phyloP scores from a whole-genome alignment of 2,888 invertebrate species.

The Epinotia nisella region DNA sequence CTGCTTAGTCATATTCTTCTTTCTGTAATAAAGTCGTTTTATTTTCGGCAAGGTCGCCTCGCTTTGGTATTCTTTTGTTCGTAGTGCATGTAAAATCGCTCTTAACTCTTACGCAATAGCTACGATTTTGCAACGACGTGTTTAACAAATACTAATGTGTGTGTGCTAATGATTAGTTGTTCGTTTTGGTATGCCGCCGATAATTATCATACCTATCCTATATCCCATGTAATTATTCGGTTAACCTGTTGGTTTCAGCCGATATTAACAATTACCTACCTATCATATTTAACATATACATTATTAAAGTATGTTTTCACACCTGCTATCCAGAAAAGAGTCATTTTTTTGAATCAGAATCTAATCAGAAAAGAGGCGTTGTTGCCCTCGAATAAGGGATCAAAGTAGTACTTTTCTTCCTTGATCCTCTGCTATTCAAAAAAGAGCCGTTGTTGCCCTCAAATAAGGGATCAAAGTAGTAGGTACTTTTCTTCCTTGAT shows the following conservation, averaged over 20 bases:
- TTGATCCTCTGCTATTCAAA: no score
- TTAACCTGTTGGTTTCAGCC: not conserved
- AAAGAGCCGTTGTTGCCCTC: no score
- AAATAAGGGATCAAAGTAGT: no score
- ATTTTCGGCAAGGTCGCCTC: slow-evolving; percentile 34
- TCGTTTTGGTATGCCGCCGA: not conserved
- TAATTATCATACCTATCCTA: not conserved
- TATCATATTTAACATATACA: no score
- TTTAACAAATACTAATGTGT: not conserved
- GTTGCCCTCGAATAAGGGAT: no score
- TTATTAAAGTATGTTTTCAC: no score
- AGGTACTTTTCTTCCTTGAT: no score
- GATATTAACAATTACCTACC: no score
- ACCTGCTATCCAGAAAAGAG: no score
- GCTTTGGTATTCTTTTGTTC: slow-evolving; percentile 27
- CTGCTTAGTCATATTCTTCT: slow-evolving; percentile 18
- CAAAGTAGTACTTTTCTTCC: no score
- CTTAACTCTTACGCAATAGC: slow-evolving; percentile 5
- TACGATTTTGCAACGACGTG: not conserved
- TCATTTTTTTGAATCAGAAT: no score
- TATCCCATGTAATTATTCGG: not conserved
- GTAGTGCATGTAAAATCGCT: not conserved
- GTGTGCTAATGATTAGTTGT: slow-evolving; percentile 14
- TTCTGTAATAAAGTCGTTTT: slow-evolving; percentile 14
- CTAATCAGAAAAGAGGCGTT: no score